A percentile compares a stretch with the other conserved stretches of the same genome.
These are phyloP conservation scores for Haplotaxodon microlepis DNA, from an alignment of 2,113 vertebrate genomes.

Conservation along the genomic window DNA sequence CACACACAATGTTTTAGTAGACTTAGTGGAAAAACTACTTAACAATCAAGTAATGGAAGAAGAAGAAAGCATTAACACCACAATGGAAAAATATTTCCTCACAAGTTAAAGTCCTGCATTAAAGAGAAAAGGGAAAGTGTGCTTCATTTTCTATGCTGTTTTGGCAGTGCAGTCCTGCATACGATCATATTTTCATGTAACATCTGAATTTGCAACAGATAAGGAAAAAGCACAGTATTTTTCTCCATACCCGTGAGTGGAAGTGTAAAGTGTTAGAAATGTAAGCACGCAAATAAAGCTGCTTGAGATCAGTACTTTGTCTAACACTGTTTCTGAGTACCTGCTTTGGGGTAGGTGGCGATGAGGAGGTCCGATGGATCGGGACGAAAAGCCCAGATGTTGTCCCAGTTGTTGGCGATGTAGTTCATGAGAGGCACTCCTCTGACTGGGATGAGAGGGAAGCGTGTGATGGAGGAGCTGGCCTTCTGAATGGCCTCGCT, in stretches of 20 bases:
- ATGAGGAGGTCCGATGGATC: conserved; percentile 75
- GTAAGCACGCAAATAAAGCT: neutral
- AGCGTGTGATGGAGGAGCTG: conserved; percentile 16
- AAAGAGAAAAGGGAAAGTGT: neutral
- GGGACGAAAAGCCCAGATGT: conserved; percentile 64
- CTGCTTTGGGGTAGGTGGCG: conserved; percentile 79
- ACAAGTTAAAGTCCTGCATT: neutral
- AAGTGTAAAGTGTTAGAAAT: neutral
- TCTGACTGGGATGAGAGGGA: conserved; percentile 55
- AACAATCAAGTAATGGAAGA: neutral
- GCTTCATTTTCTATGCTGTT: neutral
- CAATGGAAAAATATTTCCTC: neutral
- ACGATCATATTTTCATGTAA: neutral
- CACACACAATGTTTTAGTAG: neutral
- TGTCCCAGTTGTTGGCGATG: conserved; percentile 64
- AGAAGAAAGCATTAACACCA: neutral
- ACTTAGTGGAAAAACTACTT: neutral
- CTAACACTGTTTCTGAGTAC: conserved; percentile 7
- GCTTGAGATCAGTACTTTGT: neutral
- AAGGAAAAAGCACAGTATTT: neutral
- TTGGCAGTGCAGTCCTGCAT: neutral
- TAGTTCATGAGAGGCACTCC: conserved; percentile 65
- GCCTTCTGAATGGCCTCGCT: conserved; percentile 37
- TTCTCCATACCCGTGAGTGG: neutral
- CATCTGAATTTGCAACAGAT: neutral